Evolutionary conservation across 2,888 invertebrate species (phyloP).

Genomic region (Tachina lurida): DNA sequence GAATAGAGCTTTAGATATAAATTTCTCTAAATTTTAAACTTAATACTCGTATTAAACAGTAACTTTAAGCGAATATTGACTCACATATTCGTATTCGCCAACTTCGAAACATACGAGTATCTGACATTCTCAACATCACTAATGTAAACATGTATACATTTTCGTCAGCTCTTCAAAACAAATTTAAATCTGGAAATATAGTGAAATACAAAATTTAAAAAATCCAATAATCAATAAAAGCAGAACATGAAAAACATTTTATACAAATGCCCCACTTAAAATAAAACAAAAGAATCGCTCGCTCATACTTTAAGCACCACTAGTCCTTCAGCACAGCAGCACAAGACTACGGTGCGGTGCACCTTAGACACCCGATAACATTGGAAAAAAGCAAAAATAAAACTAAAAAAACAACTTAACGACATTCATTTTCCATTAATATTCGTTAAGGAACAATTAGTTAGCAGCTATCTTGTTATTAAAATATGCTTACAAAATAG

Average conservation of each 20-base stretch:
- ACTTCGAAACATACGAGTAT: no score
- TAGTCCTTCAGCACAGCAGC: slow-evolving; percentile 41
- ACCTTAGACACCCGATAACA: slow-evolving; percentile 21
- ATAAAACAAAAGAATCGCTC: slow-evolving; percentile 46
- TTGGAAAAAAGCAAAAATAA: not conserved
- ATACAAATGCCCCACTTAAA: slow-evolving; percentile 58
- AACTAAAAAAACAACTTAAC: not conserved
- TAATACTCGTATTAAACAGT: no score
- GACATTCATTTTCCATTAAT: not conserved
- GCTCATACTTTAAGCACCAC: slow-evolving; percentile 25
- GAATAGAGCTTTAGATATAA: no score
- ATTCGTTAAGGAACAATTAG: not conserved
- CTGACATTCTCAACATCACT: no score
- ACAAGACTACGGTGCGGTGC: slow-evolving; percentile 1
- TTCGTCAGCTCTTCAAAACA: not conserved
- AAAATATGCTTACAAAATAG: no score
- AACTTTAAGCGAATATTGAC: no score
- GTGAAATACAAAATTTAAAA: slow-evolving; percentile 23
- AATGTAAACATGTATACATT: no score
- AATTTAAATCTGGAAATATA: slow-evolving; percentile 14
- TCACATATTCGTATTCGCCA: no score
- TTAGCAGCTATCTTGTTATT: no score
- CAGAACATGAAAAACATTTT: slow-evolving; percentile 21
- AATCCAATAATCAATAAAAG: slow-evolving; percentile 62
- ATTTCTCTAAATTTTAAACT: no score